Evolutionary conservation across 2,888 invertebrate species (phyloP), one percentile per base, ranked within the genome.

Genomic region (Embidobia sp.): DNA sequence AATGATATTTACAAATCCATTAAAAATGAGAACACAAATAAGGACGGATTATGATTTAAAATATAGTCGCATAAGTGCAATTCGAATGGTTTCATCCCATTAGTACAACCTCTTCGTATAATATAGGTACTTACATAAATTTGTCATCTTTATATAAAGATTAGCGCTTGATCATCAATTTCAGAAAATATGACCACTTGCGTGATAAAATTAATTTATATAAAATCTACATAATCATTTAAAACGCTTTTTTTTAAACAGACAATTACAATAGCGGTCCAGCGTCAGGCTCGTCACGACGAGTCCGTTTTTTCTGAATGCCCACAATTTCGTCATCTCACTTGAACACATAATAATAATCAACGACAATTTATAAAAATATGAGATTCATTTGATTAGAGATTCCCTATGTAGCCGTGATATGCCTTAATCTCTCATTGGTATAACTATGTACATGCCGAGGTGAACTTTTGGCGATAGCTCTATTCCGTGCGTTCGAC

Each of bases 31-130:
- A 70, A 66, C 81, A 79, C 15, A 55, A 57, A 75, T 76, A 83
- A 80, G 85, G 85, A 85, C 84, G 84, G 85, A 85, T 55, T 63
- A 48, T 18, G 42, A 72, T 70, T 46, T 46, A 66, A n/a, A n/a
- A n/a, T n/a, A 57, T 59, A 61, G 59, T 49, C 48, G 37, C 53
- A 37, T 37, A 63, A 67, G 22, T 29, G 1, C 11, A 46, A 27
- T 16, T 33, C 5, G 18, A 67, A 31, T 13, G 13, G 0, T n/a
- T n/a, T 42, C 1, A 33, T 22, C 5, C 42, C n/a, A 26, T 33
- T 35, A 53, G 35, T 29, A 16, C 16, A 53, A 51, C 19, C 19
- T 19, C 18, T 40, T 49, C 10, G 33, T 46, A n/a, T n/a, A n/a
- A n/a, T n/a, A n/a, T 26, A 27, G 19, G 37, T 22, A 46, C 18